Evolutionary conservation across 1,140 invertebrate species (phyloP).

Genomic region (Cyrtorhinus lividipennis): DNA sequence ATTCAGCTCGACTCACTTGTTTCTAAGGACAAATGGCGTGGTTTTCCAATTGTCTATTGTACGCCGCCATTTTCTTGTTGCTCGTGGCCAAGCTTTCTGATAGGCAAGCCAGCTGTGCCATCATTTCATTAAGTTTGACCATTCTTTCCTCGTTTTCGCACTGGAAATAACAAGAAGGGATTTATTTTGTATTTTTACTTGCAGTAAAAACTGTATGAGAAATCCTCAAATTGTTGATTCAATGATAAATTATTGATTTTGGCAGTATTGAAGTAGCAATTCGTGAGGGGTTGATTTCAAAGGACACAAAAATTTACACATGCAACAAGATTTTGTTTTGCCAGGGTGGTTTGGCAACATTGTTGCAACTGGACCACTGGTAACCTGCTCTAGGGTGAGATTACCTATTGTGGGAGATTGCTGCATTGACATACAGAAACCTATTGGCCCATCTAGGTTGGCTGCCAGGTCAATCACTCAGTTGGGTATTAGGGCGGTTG

Average conservation of each 20-base stretch:
- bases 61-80: background rate
- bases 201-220: background rate
- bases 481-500: no score
- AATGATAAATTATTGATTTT: background rate
- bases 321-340: no score
- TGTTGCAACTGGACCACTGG: no score
- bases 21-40: conserved; percentile 1
- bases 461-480: no score
- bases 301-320: no score
- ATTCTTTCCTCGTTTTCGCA: background rate
- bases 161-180: background rate
- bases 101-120: background rate
- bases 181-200: background rate
- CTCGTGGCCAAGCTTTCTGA: background rate
- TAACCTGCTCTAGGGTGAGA: no score
- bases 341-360: no score
- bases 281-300: background rate
- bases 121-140: background rate
- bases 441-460: no score
- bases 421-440: no score
- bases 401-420: no score
- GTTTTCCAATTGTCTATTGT: background rate
- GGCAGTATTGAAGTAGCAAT: no score
- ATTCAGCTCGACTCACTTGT: background rate
- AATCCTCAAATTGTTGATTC: background rate